Percentiles rank a stretch among this genome's conserved stretches.
Conservation (phyloP, 92 coral and sea anemone species). For the Parazoanthus atlanticus region DNA sequence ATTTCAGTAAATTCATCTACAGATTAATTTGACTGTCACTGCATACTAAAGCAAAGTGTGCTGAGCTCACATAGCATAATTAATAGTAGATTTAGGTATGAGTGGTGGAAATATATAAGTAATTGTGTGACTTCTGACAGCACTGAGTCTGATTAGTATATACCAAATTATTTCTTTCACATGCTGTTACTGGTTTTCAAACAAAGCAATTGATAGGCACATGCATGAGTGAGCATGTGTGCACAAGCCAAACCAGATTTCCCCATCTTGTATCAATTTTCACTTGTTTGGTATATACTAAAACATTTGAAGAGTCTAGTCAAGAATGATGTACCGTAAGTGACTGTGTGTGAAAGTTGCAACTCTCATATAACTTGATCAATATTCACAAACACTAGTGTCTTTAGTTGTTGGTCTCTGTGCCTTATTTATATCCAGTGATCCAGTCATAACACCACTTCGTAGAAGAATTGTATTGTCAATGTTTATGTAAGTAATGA, state of each 20-base stretch:
- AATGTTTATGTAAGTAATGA: background rate
- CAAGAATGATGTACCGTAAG: no score
- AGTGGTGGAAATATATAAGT: background rate
- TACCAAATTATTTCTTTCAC: no score
- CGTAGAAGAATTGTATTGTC: background rate
- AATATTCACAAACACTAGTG: background rate
- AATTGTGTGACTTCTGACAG: background rate
- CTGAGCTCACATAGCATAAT: constrained; percentile 34
- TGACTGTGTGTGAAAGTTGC: no score
- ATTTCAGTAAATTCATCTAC: background rate
- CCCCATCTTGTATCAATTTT: background rate
- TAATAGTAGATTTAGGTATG: background rate
- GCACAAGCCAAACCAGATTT: background rate
- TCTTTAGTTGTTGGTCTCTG: background rate
- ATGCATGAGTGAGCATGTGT: background rate
- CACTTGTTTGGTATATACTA: no score
- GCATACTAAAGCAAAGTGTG: background rate
- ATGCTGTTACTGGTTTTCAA: no score
- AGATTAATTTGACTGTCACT: background rate
- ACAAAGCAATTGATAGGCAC: no score
- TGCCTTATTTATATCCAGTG: background rate
- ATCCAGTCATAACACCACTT: background rate
- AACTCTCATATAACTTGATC: background rate
- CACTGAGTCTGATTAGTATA: background rate
- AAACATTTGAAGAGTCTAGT: no score